Conservation (phyloP, 2,888 invertebrate species). For the Drosophila buzzatii region DNA sequence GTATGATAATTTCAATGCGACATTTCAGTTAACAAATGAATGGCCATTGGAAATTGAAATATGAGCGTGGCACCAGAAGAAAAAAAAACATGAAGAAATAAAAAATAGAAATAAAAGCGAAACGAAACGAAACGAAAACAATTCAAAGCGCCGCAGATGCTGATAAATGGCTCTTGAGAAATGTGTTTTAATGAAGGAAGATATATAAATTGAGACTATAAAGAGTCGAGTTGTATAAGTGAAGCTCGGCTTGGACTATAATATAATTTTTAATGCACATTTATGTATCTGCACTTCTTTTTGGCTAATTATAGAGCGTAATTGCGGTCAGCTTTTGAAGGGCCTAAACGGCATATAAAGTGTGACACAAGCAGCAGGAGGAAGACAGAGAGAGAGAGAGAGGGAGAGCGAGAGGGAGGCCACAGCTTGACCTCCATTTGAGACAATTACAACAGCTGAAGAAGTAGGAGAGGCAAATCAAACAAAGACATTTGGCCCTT, state of each 20-base stretch:
- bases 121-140: constrained; percentile 33
- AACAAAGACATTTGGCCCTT: constrained; percentile 58
- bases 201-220: constrained; percentile 40
- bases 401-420: constrained; percentile 27
- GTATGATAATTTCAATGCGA: constrained; percentile 60
- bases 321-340: constrained; percentile 15
- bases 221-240: constrained; percentile 13
- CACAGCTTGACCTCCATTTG: constrained; percentile 76
- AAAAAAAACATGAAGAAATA: not conserved
- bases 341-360: constrained; percentile 31
- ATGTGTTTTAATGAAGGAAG: constrained; percentile 17
- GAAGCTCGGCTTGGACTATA: constrained; percentile 9
- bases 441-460: constrained; percentile 54
- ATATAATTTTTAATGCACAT: constrained; percentile 5
- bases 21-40: constrained; percentile 61
- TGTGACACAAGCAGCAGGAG: constrained; percentile 67
- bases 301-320: constrained; percentile 16
- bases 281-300: not conserved
- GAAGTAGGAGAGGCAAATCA: constrained; percentile 47
- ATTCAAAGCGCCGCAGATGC: constrained; percentile 32
- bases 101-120: constrained; percentile 15
- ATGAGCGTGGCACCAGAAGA: constrained; percentile 40
- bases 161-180: constrained; percentile 54
- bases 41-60: constrained; percentile 59
- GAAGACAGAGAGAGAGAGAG: not conserved